Percentiles rank a stretch among this genome's conserved stretches.
Evolutionary conservation across 2,113 vertebrate species (phyloP).

Genomic region (Ctenomys sociabilis): DNA sequence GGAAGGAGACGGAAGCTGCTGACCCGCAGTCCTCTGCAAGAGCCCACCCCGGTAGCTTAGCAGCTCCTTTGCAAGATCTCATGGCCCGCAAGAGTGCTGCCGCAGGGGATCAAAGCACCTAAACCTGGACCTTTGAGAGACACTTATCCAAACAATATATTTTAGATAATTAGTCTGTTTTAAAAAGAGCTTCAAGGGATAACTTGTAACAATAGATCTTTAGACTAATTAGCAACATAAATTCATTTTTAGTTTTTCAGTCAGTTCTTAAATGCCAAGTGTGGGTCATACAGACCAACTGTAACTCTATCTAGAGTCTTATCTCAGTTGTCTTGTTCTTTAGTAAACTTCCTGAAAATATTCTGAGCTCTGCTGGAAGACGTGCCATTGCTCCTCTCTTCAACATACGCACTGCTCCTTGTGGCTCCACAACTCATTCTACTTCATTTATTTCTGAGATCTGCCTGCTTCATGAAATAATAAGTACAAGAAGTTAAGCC

Average conservation of each 20-base stretch:
- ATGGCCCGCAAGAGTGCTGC: background rate
- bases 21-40: rapidly evolving
- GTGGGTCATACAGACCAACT: background rate
- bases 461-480: background rate
- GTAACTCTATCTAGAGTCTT: background rate
- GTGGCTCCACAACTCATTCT: background rate
- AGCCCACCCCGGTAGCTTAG: background rate
- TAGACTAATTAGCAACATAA: background rate
- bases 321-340: background rate
- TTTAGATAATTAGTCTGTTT: background rate
- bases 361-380: background rate
- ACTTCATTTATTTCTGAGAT: background rate
- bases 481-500: background rate
- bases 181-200: background rate
- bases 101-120: rapidly evolving
- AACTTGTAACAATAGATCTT: background rate
- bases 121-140: background rate
- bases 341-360: background rate
- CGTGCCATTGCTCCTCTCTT: background rate
- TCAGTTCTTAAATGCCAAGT: background rate
- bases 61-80: too few relatives aligned
- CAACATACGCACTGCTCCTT: rapidly evolving
- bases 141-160: background rate
- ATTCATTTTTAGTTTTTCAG: background rate
- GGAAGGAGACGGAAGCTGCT: too few relatives aligned